phyloP scores from a whole-genome alignment of 2,888 invertebrate genomes.

The Eremobia ochroleuca region DNA sequence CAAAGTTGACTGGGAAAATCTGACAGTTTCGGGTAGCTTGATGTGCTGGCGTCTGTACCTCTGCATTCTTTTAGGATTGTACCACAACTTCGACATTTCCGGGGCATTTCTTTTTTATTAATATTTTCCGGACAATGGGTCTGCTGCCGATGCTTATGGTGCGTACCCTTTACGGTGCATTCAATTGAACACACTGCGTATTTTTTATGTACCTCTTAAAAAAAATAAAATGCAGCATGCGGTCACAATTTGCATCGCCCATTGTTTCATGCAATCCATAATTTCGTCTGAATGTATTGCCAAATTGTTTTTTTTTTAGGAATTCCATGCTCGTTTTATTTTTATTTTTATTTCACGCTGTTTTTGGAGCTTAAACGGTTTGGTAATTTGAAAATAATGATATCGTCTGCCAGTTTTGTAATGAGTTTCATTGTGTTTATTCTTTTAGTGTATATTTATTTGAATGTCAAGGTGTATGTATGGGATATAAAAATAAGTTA shows the following conservation, averaged over 20 bases:
- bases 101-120: conserved; percentile 76
- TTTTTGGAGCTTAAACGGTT: conserved; percentile 34
- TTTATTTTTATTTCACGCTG: conserved; percentile 72
- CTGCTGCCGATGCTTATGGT: conserved; percentile 75
- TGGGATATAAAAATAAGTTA: conserved; percentile 23
- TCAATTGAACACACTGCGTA: conserved; percentile 79
- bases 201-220: conserved; percentile 81
- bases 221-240: conserved; percentile 81
- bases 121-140: conserved; percentile 80
- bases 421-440: conserved; percentile 29
- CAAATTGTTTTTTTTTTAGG: conserved; percentile 76
- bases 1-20: too few species aligned
- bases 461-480: conserved; percentile 48
- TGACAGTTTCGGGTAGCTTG: too few species aligned
- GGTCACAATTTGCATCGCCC: conserved; percentile 86
- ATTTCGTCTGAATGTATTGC: conserved; percentile 82
- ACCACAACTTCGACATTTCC: conserved; percentile 74
- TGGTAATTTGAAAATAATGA: conserved; percentile 52
- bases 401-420: conserved; percentile 26
- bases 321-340: conserved; percentile 67
- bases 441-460: conserved; percentile 8
- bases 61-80: conserved; percentile 56
- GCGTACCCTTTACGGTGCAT: conserved; percentile 80
- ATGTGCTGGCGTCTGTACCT: too few species aligned
- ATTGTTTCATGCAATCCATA: conserved; percentile 86